Base-by-base conservation (phyloP, 2,888 invertebrate genomes). In the Parthenolecanium corni region DNA sequence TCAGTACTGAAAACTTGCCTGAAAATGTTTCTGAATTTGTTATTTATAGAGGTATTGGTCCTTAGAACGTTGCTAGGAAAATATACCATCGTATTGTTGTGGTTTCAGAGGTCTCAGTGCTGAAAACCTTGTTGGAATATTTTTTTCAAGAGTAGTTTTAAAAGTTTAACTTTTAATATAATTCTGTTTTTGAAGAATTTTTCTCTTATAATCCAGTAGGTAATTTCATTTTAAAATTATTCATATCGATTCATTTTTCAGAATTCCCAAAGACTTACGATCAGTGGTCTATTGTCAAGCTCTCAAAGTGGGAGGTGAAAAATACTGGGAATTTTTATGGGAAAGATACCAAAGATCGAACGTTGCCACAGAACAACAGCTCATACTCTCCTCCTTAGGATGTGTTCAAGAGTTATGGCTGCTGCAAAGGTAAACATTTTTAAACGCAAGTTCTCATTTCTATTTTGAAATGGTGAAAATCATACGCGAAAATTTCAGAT, bases 321-420 rank as follows among this genome's bases (percentile, higher is more conserved):
- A 75, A 0, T 82, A 85, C 68, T 91, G 89, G 89, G 74, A 85
- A 38, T 89, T 86, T 76, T 76, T 84, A 18, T 84, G 85, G 76
- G 72, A 79, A 16, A 78, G 82, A 62, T 84, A 83, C 70, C 74
- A 77, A 67, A 74, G 74, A 40, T 77, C 84, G 11, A 83, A 83
- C 72, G 80, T 84, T 18, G 84, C 84, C 0, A 77, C 83, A 5
- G 87, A 88, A 65, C 78, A 82, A 66, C 75, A 77, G 58, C 75
- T 78, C 3, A 80, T 89, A 36, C 76, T 88, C 42, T 70, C 71
- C 12, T 79, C 85, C 0, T 74, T 92, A 66, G 80, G 84, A 12
- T 66, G 66, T n/a, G 66, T 65, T 14, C 65, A 66, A 31, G 68
- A 69, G 24, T 62, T 66, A 12, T 69, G 68, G 68, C 36, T 69